Percentiles rank a stretch among this genome's conserved stretches.
Evolutionary conservation across 2,888 invertebrate genomes (phyloP).

Genomic region (Scrobipalpa atriplicella): DNA sequence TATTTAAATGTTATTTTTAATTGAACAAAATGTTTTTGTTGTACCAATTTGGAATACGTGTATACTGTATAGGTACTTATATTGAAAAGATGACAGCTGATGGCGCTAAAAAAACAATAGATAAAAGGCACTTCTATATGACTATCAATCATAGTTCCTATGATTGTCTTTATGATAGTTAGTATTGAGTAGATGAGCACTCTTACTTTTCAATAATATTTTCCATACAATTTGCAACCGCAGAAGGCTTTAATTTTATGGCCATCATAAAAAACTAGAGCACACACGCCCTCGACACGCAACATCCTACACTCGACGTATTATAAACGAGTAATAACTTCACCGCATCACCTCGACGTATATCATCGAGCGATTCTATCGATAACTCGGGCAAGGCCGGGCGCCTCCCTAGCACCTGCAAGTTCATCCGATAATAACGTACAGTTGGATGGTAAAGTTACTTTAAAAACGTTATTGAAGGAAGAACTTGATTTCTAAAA

Average conservation of each 20-base stretch:
- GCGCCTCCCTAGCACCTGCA: slow-evolving; percentile 54
- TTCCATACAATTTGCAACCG: neutral
- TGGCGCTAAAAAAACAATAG: too few relatives aligned
- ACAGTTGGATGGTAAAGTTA: slow-evolving; percentile 3
- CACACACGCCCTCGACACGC: slow-evolving; percentile 6
- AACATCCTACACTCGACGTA: slow-evolving; percentile 16
- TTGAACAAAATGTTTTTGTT: too few relatives aligned
- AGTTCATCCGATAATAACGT: slow-evolving; percentile 40
- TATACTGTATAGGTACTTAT: too few relatives aligned
- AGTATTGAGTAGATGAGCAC: neutral
- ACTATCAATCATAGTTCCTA: too few relatives aligned
- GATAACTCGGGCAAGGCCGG: slow-evolving; percentile 62
- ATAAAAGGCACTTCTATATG: too few relatives aligned
- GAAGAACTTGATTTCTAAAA: too few relatives aligned
- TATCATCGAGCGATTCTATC: slow-evolving; percentile 58
- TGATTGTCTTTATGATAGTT: too few relatives aligned
- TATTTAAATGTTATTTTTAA: too few relatives aligned
- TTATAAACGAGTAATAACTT: neutral
- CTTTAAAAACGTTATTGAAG: too few relatives aligned
- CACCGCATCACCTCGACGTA: slow-evolving; percentile 43
- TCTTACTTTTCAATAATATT: neutral
- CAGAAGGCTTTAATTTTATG: neutral
- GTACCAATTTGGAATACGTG: too few relatives aligned
- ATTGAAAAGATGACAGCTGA: too few relatives aligned
- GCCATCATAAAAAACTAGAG: neutral